Conservation (phyloP, 2,797 vertebrate species). For the Crax fasciolata region DNA sequence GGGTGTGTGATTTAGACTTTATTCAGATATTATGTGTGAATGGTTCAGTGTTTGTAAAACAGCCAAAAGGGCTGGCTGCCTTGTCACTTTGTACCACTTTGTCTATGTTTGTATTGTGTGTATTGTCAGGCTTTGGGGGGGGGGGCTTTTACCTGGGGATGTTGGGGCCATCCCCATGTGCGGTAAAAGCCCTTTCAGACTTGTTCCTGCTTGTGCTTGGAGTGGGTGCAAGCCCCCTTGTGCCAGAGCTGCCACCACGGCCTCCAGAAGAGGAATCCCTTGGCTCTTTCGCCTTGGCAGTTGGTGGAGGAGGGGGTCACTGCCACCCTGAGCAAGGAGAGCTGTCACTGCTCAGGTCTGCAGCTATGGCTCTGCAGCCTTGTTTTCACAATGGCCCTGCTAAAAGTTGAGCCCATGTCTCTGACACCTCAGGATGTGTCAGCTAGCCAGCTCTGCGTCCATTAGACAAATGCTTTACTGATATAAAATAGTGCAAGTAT, state of each 20-base stretch:
- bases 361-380: neutral
- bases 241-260: neutral
- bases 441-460: neutral
- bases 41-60: neutral
- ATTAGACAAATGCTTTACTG: slow-evolving; percentile 13
- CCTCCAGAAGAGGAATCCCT: neutral
- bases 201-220: rapidly evolving
- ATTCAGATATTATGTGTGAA: neutral
- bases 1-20: neutral
- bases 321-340: neutral
- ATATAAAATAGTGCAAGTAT: slow-evolving; percentile 13
- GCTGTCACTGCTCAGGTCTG: neutral
- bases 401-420: neutral
- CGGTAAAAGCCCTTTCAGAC: neutral
- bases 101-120: rapidly evolving
- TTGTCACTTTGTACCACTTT: neutral
- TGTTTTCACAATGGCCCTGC: neutral
- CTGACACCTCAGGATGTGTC: neutral
- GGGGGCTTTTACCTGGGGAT: neutral
- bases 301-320: rapidly evolving
- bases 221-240: rapidly evolving
- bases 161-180: neutral
- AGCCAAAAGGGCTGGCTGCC: neutral
- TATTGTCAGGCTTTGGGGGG: neutral
- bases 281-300: neutral